Percentiles rank a stretch among this genome's conserved stretches.
Conservation (phyloP, 2,888 invertebrate genomes). For the Archaeoteleia sp. region DNA sequence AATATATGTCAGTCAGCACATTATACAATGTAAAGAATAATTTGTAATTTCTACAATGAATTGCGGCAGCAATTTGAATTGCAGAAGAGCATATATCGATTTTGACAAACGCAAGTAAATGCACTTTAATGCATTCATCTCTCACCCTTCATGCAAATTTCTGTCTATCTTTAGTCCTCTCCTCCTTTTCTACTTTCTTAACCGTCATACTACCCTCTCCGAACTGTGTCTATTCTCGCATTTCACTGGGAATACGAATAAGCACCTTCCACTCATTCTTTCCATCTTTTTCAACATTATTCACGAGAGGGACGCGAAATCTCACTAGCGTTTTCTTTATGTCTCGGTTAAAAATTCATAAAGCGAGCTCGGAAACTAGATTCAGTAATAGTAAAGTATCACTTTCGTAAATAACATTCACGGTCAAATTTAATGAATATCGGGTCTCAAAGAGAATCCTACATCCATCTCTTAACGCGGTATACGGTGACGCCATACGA, state of each 20-base stretch:
- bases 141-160: constrained; percentile 17
- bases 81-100: constrained; percentile 8
- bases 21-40: background rate
- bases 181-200: constrained; percentile 8
- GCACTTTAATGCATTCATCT: constrained; percentile 15
- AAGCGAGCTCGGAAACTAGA: constrained; percentile 16
- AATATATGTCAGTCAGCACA: too few species aligned
- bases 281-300: constrained; percentile 1
- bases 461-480: constrained; percentile 8
- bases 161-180: background rate
- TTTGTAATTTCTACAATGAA: constrained; percentile 15
- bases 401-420: constrained; percentile 57
- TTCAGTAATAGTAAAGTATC: constrained; percentile 25
- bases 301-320: constrained; percentile 1
- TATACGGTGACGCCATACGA: background rate
- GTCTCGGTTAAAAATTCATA: background rate
- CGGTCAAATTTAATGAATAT: constrained; percentile 61
- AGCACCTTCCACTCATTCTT: constrained; percentile 7
- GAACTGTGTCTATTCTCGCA: constrained; percentile 14
- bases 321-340: background rate
- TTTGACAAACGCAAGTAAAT: constrained; percentile 12
- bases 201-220: constrained; percentile 25
- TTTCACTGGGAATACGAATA: constrained; percentile 10
- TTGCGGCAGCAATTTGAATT: constrained; percentile 6
- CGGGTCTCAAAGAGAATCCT: constrained; percentile 58